Conservation (phyloP, 1,140 invertebrate species). For the Anadara kagoshimensis region DNA sequence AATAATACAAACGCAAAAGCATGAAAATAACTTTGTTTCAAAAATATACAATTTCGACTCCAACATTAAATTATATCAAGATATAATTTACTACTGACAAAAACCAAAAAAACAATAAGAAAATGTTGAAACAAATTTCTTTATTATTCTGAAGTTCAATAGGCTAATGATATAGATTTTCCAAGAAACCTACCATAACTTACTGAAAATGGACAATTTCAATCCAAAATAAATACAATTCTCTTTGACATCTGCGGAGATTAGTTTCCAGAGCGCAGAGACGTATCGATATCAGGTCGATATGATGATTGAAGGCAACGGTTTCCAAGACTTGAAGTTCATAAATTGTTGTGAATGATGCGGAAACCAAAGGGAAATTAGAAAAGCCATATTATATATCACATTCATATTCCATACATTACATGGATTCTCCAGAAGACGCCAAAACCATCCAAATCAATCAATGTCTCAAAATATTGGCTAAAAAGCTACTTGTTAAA, state of each 20-base stretch:
- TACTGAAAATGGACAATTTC: not conserved
- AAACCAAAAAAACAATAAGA: too few relatives aligned
- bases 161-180: too few relatives aligned
- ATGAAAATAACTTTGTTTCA: too few relatives aligned
- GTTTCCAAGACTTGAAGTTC: conserved; percentile 2
- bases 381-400: conserved; percentile 28
- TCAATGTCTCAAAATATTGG: too few relatives aligned
- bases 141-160: too few relatives aligned
- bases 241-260: not conserved
- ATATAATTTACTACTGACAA: too few relatives aligned
- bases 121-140: too few relatives aligned
- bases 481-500: not conserved
- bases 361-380: conserved; percentile 35
- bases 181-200: not conserved
- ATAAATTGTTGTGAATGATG: conserved; percentile 27
- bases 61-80: too few relatives aligned
- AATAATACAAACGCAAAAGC: too few relatives aligned
- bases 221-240: not conserved
- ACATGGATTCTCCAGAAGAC: not conserved
- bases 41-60: too few relatives aligned
- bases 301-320: not conserved
- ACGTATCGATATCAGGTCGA: conserved; percentile 7
- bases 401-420: conserved; percentile 15
- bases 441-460: too few relatives aligned
- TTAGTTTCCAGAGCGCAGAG: not conserved